These are phyloP conservation scores for Platyrinchus mystaceus DNA, from an alignment of 2,797 vertebrate species.

Conservation along the genomic window DNA sequence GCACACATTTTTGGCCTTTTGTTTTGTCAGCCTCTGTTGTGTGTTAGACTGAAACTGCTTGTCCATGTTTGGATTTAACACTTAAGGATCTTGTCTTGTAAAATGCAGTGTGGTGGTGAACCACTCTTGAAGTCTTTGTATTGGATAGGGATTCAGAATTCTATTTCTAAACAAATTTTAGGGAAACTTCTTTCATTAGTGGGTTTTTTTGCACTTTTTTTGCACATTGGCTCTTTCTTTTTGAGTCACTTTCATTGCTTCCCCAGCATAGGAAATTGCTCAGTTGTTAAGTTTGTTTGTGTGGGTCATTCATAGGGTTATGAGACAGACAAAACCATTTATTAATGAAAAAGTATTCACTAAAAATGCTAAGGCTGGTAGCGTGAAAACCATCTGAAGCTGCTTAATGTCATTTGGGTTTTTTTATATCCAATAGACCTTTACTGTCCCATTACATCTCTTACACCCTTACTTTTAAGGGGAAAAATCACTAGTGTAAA, in stretches of 20 bases:
- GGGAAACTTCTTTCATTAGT: neutral
- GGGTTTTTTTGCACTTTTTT: too few relatives aligned
- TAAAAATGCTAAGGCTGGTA: neutral
- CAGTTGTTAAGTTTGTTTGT: neutral
- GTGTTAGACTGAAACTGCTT: neutral
- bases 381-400: neutral
- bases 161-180: neutral
- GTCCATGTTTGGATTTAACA: neutral
- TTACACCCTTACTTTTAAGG: neutral
- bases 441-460: neutral
- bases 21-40: neutral
- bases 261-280: neutral
- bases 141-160: neutral
- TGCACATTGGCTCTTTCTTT: neutral
- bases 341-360: neutral
- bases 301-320: neutral
- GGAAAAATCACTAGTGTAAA: neutral
- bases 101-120: neutral
- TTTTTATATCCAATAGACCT: neutral
- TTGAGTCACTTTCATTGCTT: neutral
- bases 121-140: neutral
- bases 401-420: accelerated
- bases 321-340: neutral
- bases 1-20: neutral
- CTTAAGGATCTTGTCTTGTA: neutral